A percentile compares a stretch with the other conserved stretches of the same genome.
Evolutionary conservation across 2,113 vertebrate genomes (phyloP).

Genomic region (Brachypodius melanocephalos): DNA sequence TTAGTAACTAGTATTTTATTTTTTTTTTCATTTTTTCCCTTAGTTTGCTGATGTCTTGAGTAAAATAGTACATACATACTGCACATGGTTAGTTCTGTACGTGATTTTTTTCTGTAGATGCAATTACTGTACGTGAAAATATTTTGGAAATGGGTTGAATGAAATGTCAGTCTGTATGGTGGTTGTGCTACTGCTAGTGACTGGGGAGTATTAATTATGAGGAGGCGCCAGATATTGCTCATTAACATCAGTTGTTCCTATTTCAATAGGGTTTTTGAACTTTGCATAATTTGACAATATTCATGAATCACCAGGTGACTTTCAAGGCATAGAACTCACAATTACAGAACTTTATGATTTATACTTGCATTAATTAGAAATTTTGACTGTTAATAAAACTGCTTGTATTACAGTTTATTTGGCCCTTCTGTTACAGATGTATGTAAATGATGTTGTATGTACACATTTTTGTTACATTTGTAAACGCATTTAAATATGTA

Average conservation of each 20-base stretch:
- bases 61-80: neutral
- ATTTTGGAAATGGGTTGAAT: neutral
- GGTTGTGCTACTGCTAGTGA: neutral
- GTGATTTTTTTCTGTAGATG: neutral
- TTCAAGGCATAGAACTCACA: neutral
- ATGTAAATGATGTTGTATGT: neutral
- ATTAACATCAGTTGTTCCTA: neutral
- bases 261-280: neutral
- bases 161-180: neutral
- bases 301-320: neutral
- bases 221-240: neutral
- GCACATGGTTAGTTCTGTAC: neutral
- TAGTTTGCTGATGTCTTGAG: neutral
- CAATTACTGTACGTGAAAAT: neutral
- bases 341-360: neutral
- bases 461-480: neutral
- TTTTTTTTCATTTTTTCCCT: neutral
- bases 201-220: neutral
- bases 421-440: neutral
- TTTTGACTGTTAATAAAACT: neutral
- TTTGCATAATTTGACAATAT: neutral
- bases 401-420: neutral
- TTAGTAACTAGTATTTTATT: neutral
- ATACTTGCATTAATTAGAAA: neutral
- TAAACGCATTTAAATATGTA: neutral